Evolutionary conservation across 2,113 vertebrate genomes (phyloP).

Genomic region (Aegypius monachus): DNA sequence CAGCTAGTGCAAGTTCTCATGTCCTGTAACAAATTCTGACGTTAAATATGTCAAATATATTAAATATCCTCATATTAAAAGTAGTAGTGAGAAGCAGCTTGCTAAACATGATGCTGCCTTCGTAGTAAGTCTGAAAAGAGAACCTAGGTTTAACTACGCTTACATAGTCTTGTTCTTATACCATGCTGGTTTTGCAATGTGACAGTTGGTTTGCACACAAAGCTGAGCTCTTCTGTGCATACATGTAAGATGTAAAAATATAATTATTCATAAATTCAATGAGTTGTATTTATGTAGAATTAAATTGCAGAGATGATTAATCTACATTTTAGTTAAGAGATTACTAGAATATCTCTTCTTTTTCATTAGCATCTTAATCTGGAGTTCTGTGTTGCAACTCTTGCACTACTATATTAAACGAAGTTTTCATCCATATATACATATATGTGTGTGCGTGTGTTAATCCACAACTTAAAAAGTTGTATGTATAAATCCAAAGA

Average conservation of each 20-base stretch:
- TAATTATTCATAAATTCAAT: neutral
- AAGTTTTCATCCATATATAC: neutral
- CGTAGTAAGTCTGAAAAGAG: neutral
- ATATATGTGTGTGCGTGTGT: neutral
- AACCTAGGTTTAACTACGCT: neutral
- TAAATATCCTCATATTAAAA: neutral
- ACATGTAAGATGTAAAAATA: neutral
- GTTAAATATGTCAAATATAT: neutral
- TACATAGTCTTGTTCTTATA: neutral
- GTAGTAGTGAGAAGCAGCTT: neutral
- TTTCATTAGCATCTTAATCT: neutral
- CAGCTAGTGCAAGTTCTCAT: neutral
- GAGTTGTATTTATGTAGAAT: neutral
- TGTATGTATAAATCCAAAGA: neutral
- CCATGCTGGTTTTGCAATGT: fast-evolving
- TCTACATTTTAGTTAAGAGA: neutral
- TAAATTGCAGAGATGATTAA: neutral
- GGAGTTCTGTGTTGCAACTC: neutral
- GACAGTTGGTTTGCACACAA: neutral
- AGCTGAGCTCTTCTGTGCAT: neutral
- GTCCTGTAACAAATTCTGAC: neutral
- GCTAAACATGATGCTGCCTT: neutral
- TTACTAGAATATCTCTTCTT: neutral
- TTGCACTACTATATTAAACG: neutral
- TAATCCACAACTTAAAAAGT: neutral